Evolutionary conservation across 2,113 vertebrate species (phyloP).

Genomic region (Columba janthina): DNA sequence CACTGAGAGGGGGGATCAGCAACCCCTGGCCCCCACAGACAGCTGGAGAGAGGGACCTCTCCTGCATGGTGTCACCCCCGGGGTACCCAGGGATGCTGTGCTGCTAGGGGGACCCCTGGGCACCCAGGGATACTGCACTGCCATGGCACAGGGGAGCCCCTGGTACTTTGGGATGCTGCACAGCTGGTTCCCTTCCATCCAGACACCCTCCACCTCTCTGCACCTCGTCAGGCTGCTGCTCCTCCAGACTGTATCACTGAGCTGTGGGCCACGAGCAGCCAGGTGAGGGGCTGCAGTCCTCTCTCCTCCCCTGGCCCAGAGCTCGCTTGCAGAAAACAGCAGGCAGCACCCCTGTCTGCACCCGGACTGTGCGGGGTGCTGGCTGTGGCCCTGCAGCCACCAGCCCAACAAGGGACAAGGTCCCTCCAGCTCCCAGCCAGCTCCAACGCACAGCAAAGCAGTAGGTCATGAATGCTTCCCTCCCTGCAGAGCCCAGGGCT

Average conservation of each 20-base stretch:
- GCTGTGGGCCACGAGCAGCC: rapidly evolving
- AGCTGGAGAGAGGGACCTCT: background rate
- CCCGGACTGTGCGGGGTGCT: background rate
- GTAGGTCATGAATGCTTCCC: background rate
- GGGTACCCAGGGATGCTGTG: background rate
- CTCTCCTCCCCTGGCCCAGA: background rate
- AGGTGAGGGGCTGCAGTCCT: background rate
- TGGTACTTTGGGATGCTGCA: background rate
- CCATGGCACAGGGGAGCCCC: background rate
- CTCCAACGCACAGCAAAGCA: background rate
- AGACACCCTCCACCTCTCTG: background rate
- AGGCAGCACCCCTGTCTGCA: background rate
- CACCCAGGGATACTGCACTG: background rate
- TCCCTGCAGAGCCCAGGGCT: background rate
- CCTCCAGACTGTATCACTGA: background rate
- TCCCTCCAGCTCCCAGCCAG: background rate
- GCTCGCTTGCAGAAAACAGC: background rate
- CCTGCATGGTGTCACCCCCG: background rate
- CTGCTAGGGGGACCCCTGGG: background rate
- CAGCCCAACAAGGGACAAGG: background rate
- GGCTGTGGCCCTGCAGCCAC: background rate
- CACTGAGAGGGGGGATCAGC: background rate
- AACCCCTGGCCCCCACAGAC: background rate
- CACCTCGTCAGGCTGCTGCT: background rate
- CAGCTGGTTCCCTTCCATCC: background rate